A percentile compares a stretch with the other conserved stretches of the same genome.
Evolutionary conservation across 2,797 vertebrate species (phyloP).

Genomic region (Acrossocheilus fasciatus): DNA sequence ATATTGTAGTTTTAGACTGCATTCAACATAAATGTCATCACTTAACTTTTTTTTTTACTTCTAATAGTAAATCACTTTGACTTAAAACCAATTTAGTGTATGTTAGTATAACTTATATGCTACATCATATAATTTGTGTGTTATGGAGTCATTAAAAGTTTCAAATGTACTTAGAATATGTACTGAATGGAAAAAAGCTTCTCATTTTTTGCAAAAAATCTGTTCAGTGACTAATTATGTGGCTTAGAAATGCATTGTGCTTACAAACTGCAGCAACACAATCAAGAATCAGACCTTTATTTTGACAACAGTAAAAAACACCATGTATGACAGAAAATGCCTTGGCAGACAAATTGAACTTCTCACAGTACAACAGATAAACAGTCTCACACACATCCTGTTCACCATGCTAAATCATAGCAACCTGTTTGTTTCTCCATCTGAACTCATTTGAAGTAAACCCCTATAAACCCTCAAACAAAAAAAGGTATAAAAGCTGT

Average conservation of each 20-base stretch:
- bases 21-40: background rate
- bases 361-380: background rate
- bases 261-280: background rate
- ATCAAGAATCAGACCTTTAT: constrained; percentile 15
- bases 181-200: background rate
- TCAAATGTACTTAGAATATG: background rate
- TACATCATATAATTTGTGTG: background rate
- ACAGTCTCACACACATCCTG: background rate
- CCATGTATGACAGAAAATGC: background rate
- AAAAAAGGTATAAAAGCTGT: background rate
- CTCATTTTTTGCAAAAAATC: background rate
- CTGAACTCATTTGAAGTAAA: background rate
- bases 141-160: background rate
- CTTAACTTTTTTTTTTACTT: background rate
- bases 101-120: background rate
- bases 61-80: background rate
- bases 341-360: background rate
- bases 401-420: background rate
- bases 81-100: background rate
- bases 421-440: background rate
- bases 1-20: background rate
- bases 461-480: background rate
- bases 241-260: background rate
- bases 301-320: background rate
- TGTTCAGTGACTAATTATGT: background rate